Percentiles rank a stretch among this genome's conserved stretches.
Evolutionary conservation across 2,113 vertebrate genomes (phyloP).

Genomic region (Ailurus styani): DNA sequence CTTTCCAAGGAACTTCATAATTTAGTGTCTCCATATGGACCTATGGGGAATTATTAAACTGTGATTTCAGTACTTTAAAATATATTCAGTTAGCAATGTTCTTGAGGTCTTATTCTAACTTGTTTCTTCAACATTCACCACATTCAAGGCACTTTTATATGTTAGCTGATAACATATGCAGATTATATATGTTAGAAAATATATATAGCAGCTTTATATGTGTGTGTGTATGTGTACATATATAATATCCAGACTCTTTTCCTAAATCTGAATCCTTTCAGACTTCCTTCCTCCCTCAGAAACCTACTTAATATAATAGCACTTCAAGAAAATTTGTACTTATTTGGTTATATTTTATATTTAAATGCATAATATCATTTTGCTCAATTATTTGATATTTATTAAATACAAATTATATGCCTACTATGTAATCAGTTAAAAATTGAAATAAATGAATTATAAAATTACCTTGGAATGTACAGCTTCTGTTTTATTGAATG

Average conservation of each 20-base stretch:
- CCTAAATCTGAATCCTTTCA: not conserved
- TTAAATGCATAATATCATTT: not conserved
- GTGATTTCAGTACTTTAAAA: not conserved
- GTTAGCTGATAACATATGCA: not conserved
- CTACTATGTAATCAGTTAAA: not conserved
- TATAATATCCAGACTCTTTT: not conserved
- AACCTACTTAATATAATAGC: not conserved
- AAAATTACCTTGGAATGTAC: not conserved
- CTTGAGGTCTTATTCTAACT: slow-evolving; percentile 14
- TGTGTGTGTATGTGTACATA: not conserved
- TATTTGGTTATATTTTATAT: not conserved
- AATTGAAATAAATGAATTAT: not conserved
- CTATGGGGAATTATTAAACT: slow-evolving; percentile 4
- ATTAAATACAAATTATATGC: not conserved
- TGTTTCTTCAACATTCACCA: not conserved
- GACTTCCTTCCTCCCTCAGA: not conserved
- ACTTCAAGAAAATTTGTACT: not conserved
- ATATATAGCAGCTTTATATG: not conserved
- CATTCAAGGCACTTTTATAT: not conserved
- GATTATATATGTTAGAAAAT: not conserved
- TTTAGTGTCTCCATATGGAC: not conserved
- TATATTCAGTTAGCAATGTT: not conserved
- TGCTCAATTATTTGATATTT: not conserved
- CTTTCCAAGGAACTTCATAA: slow-evolving; percentile 14
- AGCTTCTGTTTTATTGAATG: not conserved